Base-by-base conservation (phyloP, 2,797 vertebrate species). In the Lacerta bilineata region DNA sequence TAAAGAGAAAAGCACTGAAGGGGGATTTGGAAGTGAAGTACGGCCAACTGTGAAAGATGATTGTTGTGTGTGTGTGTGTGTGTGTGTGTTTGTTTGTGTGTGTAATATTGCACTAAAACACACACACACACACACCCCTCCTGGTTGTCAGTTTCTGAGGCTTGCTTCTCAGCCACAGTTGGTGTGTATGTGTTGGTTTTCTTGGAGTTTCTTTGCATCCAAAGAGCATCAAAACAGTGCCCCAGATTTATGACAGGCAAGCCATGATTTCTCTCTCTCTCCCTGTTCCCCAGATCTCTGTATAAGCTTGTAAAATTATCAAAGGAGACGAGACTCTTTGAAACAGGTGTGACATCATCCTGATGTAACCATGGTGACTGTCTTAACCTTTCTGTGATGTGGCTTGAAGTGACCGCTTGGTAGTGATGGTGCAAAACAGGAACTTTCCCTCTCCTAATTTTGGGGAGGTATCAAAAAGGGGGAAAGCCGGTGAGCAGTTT, bases 281-380 rank as follows among this genome's bases (percentile, higher is more conserved):
- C 80, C 71, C 66, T 59, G 78, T 50, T 80, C 88, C 88, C 76
- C 78, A 71, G 87, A 89, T 85, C 91, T 89, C 88, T 85, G 89
- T 89, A 88, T 80, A 10, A 29, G 90, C 74, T 87, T 64, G 90
- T 91, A 94, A 94, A 95, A 92, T 89, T 88, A 94, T 95, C 95
- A 92, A 90, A 92, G 93, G 91, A 77, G 84, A 74, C 69, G 92
- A 91, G 87, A 87, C 20, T 88, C 90, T 92, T 27, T 92, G 93
- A 92, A 93, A 89, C 90, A 89, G 95, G 92, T 33, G 94, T 96
- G 96, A 95, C 95, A 93, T 95, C 96, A 95, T 92, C 29, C 85
- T 96, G 95, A 93, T 94, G 95, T 96, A 88, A 96, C 93, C 89
- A 86, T 41, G 46, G 93, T 7, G 61, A 59, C 79, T 68, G 68